A percentile compares a stretch with the other conserved stretches of the same genome.
Evolutionary conservation across 2,797 vertebrate genomes (phyloP).

Genomic region (Urophycis tenuis): DNA sequence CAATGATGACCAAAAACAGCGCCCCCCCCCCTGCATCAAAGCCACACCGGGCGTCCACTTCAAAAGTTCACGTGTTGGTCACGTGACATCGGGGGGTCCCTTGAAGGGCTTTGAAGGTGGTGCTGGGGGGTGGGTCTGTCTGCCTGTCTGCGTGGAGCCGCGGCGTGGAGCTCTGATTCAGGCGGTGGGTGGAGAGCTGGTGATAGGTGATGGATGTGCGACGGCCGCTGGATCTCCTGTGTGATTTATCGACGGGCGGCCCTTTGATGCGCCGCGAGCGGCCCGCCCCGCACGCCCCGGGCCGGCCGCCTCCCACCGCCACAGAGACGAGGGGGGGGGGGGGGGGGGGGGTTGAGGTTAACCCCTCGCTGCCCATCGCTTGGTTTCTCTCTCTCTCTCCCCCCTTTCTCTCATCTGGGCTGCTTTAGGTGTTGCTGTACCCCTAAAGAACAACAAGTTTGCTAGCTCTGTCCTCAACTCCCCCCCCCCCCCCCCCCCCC

Average conservation of each 20-base stretch:
- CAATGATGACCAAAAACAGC: no score
- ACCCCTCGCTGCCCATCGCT: slow-evolving; percentile 18
- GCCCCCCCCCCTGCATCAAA: no score
- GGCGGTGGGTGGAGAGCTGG: slow-evolving; percentile 35
- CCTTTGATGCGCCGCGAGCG: slow-evolving; percentile 55
- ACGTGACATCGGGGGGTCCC: no score
- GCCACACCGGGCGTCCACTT: neutral
- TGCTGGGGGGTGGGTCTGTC: slow-evolving; percentile 24
- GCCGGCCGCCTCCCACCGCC: slow-evolving; percentile 41
- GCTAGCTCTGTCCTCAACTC: neutral
- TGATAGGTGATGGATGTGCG: slow-evolving; percentile 49
- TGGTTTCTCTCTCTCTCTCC: neutral
- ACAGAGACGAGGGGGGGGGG: no score
- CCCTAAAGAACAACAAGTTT: slow-evolving; percentile 12
- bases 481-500: neutral
- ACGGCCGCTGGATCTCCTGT: no score
- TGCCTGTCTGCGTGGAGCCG: slow-evolving; percentile 19
- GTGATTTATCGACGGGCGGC: slow-evolving; percentile 54
- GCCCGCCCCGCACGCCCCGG: slow-evolving; percentile 30
- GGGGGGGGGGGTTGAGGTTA: slow-evolving; percentile 33
- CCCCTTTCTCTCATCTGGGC: slow-evolving; percentile 5
- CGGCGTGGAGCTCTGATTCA: no score
- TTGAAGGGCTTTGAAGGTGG: neutral
- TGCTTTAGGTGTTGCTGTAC: slow-evolving; percentile 4
- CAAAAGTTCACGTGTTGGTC: no score